Base-by-base conservation (phyloP, 2,797 vertebrate species). In the Otolemur crassicaudatus region DNA sequence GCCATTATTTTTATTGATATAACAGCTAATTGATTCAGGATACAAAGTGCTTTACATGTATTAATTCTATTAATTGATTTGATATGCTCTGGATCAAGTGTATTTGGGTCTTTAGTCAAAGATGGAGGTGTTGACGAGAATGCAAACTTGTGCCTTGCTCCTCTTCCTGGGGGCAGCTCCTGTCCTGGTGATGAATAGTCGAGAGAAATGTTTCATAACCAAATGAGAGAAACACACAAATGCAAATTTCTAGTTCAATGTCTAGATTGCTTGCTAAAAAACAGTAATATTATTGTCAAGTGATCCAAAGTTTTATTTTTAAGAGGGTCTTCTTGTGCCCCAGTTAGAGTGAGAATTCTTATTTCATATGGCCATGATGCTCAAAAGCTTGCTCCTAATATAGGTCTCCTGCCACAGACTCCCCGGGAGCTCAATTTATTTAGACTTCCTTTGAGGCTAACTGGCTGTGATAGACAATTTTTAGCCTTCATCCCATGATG, bases 401-500 rank as follows among this genome's bases (percentile, higher is more conserved):
- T 82, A 87, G 89, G 93, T 90, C 89, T 97, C 90, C 31, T 0
- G 31, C 27, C 76, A 72, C 31, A 69, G 82, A 86, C 49, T 97
- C 91, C 53, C 11, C 7, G 69, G 34, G 86, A 92, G 82, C 76
- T 93, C 19, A 34, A 67, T 97, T 98, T 98, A 94, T 37, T 56
- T 92, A 96, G 94, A 82, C 27, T 97, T 97, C 82, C 94, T 98
- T 97, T 97, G 97, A 98, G 95, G 95, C 87, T 91, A 93, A 13
- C 87, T 96, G 95, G 27, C 80, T 83, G 40, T 81, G 90, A 96
- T 96, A 94, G 94, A 97, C 70, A 96, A 95, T 97, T 97, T 98
- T 97, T 97, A 98, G 88, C 86, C 82, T 97, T 88, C 84, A 23
- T 97, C 95, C 56, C 53, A 97, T 5, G 56, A 91, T 93, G 53